Evolutionary conservation across 2,113 vertebrate genomes (phyloP), one percentile per base, ranked within the genome.

Genomic region (Phrynosoma blainvillii): DNA sequence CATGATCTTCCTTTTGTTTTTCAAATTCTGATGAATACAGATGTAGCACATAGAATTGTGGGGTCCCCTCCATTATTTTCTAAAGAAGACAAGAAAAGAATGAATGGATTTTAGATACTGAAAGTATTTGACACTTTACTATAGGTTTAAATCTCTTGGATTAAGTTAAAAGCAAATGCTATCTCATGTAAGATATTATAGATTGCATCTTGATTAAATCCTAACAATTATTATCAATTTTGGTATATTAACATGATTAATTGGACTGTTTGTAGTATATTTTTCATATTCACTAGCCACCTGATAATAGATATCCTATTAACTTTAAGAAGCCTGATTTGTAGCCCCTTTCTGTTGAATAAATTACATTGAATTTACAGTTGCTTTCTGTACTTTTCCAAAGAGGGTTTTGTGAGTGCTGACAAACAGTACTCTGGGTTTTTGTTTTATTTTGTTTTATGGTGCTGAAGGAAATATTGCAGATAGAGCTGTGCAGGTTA

Each of bases 331-430:
- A 42, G 62, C 81, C 88, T 18, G 3, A 89, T 92, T 89, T 91
- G 89, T 90, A 84, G 90, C 40, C 81, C 90, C 84, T 85, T 85
- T 32, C 78, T 81, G 52, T 47, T 84, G 90, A 92, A 95, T 95
- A 93, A 94, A 94, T 95, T 93, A 94, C 86, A 82, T n/a, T 84
- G 87, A 89, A 95, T 95, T 94, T 95, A 93, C 87, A 88, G 0
- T 32, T 86, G 82, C 89, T 89, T n/a, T 93, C 86, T 91, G 85
- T 79, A 82, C 89, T 90, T 54, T 75, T 94, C 88, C 92, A 93
- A 78, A 79, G 83, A 95, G 88, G 79, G 82, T 32, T 92, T 92
- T 90, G 83, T 85, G 93, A 87, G 91, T 90, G 81, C 1, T 2
- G 89, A 92, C 11, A 87, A 88, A 94, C 86, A 89, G 73, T 84